Evolutionary conservation across 2,888 invertebrate species (phyloP).

Genomic region (Cryptocephalus primarius): DNA sequence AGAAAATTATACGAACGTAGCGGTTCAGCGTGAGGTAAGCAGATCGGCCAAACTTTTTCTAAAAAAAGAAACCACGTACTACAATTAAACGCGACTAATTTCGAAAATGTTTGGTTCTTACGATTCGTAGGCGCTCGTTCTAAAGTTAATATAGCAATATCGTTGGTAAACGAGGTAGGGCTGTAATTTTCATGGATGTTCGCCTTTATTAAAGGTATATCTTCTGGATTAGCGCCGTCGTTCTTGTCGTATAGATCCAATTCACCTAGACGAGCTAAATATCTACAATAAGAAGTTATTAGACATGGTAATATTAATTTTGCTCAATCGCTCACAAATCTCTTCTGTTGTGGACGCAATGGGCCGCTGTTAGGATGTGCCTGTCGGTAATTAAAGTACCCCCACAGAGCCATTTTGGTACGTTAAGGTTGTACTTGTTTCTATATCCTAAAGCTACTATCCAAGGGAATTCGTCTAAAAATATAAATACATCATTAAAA

Average conservation of each 20-base stretch:
- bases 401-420: constrained; percentile 46
- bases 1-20: constrained; percentile 45
- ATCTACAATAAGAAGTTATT: constrained; percentile 35
- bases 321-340: constrained; percentile 44
- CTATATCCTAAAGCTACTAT: constrained; percentile 62
- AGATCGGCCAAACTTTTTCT: constrained; percentile 63
- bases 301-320: background rate
- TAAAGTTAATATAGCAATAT: constrained; percentile 67
- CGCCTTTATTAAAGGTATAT: constrained; percentile 48
- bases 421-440: constrained; percentile 32
- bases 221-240: constrained; percentile 51
- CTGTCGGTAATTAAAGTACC: constrained; percentile 54
- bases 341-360: constrained; percentile 53
- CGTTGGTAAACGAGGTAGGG: constrained; percentile 52
- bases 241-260: constrained; percentile 54
- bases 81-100: too few species aligned
- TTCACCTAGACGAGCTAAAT: constrained; percentile 65
- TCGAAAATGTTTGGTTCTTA: constrained; percentile 18
- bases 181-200: constrained; percentile 61
- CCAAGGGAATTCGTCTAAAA: constrained; percentile 70
- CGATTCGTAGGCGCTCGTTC: constrained; percentile 22
- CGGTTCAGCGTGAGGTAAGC: constrained; percentile 52
- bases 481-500: constrained; percentile 3
- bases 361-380: constrained; percentile 70
- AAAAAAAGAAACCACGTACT: constrained; percentile 26